Percentiles rank a stretch among this genome's conserved stretches.
These are phyloP conservation scores for Helobdella robusta DNA, from an alignment of 2,888 invertebrate genomes.

Conservation along the genomic window DNA sequence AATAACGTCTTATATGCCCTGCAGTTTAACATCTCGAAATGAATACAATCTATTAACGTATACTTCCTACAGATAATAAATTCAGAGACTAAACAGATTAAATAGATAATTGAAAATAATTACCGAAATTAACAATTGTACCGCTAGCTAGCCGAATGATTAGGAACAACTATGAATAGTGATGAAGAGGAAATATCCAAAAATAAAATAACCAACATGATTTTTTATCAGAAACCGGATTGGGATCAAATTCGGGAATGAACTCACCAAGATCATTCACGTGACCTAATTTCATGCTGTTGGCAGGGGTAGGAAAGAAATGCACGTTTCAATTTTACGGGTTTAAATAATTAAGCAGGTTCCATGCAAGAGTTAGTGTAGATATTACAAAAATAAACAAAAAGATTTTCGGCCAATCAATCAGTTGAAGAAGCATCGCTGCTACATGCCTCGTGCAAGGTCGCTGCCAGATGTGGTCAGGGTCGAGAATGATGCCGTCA, in stretches of 20 bases:
- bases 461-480: constrained; percentile 77
- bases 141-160: background rate
- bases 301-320: too few relatives aligned
- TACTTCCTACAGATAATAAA: background rate
- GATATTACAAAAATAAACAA: too few relatives aligned
- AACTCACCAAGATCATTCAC: constrained; percentile 80
- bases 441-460: constrained; percentile 39
- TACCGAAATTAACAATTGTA: background rate
- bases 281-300: constrained; percentile 72
- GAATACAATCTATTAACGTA: background rate
- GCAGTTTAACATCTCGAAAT: too few relatives aligned
- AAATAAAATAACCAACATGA: too few relatives aligned
- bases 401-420: too few relatives aligned
- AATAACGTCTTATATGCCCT: too few relatives aligned
- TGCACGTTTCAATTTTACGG: too few relatives aligned
- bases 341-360: too few relatives aligned
- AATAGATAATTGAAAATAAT: background rate
- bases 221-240: constrained; percentile 47
- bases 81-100: background rate
- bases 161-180: constrained; percentile 30
- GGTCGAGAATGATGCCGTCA: constrained; percentile 56
- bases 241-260: constrained; percentile 72
- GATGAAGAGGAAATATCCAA: too few relatives aligned
- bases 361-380: too few relatives aligned
- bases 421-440: background rate